Evolutionary conservation across 2,113 vertebrate species (phyloP).

Genomic region (Nicator chloris): DNA sequence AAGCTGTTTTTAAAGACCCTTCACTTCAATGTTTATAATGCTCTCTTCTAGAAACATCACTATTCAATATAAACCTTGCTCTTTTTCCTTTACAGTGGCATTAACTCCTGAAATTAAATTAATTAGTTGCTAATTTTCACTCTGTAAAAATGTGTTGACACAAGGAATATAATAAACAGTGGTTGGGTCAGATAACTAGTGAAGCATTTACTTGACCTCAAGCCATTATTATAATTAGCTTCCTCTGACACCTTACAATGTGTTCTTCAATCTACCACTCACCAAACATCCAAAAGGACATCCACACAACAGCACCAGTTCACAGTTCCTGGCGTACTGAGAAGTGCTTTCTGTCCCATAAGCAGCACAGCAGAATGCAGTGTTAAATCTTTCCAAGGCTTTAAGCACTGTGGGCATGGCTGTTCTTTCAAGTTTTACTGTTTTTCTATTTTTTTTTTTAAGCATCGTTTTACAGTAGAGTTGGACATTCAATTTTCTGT

Average conservation of each 20-base stretch:
- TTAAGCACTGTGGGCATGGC: not conserved
- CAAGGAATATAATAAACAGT: not conserved
- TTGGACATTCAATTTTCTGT: not conserved
- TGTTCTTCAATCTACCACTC: not conserved
- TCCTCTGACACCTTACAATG: not conserved
- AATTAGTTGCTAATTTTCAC: conserved; percentile 56
- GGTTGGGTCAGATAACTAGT: conserved; percentile 39
- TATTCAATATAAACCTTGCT: not conserved
- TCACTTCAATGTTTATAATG: not conserved
- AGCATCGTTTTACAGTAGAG: not conserved
- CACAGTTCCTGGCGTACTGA: not conserved
- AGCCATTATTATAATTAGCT: conserved; percentile 46
- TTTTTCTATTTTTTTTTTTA: not conserved
- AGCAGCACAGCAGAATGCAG: not conserved
- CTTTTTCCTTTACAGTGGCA: not conserved
- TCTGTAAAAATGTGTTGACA: conserved; percentile 46
- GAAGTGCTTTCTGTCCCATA: not conserved
- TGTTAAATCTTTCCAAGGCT: not conserved
- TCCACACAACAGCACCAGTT: not conserved
- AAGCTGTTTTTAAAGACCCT: not conserved
- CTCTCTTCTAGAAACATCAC: not conserved
- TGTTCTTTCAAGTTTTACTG: not conserved
- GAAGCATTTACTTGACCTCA: conserved; percentile 15
- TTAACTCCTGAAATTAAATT: conserved; percentile 54
- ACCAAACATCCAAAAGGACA: not conserved